A percentile compares a stretch with the other conserved stretches of the same genome.
These are phyloP conservation scores for Porites australiensis DNA, from an alignment of 64 coral and sea anemone species.

Conservation along the genomic window DNA sequence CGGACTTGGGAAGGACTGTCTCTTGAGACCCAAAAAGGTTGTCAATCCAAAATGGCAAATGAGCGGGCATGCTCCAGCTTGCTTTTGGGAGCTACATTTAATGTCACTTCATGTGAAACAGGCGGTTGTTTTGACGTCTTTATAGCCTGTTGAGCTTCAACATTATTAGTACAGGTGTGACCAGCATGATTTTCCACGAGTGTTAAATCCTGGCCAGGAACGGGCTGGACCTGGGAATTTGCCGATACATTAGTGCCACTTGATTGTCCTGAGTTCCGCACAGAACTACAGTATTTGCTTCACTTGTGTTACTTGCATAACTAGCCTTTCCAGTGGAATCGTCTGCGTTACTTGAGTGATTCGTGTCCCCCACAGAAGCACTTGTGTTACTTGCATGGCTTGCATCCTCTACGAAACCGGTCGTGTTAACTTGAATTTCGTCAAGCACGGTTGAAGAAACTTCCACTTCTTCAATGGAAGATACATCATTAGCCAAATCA, in stretches of 20 bases:
- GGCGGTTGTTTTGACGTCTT: too few relatives aligned
- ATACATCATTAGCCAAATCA: slow-evolving; percentile 3
- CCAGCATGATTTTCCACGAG: too few relatives aligned
- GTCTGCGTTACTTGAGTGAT: not conserved
- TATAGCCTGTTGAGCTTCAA: too few relatives aligned
- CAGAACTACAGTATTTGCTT: too few relatives aligned
- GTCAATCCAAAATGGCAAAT: slow-evolving; percentile 33
- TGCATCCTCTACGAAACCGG: not conserved
- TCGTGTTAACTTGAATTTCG: not conserved
- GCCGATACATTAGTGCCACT: too few relatives aligned
- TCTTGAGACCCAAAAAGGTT: slow-evolving; percentile 29
- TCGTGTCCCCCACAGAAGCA: not conserved
- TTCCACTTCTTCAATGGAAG: not conserved
- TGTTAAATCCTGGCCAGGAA: too few relatives aligned
- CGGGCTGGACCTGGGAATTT: too few relatives aligned
- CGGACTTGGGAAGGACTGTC: not conserved
- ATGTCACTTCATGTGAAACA: too few relatives aligned
- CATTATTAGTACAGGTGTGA: too few relatives aligned
- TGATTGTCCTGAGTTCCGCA: too few relatives aligned
- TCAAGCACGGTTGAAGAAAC: not conserved
- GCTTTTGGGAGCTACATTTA: too few relatives aligned
- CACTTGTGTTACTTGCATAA: not conserved
- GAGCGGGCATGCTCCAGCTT: too few relatives aligned
- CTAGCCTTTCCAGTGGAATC: not conserved
- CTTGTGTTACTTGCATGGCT: not conserved